Percentiles rank a stretch among this genome's conserved stretches.
phyloP scores from a whole-genome alignment of 2,888 invertebrate species.

The Tholera decimalis region DNA sequence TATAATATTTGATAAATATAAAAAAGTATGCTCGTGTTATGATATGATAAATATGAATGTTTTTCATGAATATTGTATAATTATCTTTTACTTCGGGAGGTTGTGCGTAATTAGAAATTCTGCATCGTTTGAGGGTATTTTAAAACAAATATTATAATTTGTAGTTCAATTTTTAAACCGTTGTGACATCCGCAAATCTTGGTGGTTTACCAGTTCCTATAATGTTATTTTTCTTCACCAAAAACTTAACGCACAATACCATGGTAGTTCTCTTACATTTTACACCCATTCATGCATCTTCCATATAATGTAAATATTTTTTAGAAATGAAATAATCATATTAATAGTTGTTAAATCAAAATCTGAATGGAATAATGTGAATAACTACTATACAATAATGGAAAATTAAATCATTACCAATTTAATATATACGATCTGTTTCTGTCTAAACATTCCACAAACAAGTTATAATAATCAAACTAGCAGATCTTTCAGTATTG shows the following conservation, averaged over 20 bases:
- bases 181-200: conserved; percentile 49
- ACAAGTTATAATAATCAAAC: conserved; percentile 32
- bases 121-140: conserved; percentile 53
- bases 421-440: conserved; percentile 58
- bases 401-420: conserved; percentile 53
- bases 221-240: conserved; percentile 68
- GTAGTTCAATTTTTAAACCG: conserved; percentile 45
- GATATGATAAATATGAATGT: conserved; percentile 77
- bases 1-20: conserved; percentile 72
- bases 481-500: conserved; percentile 15
- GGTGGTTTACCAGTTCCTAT: conserved; percentile 75
- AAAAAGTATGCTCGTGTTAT: conserved; percentile 72
- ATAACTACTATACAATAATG: conserved; percentile 60
- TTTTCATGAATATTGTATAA: conserved; percentile 78
- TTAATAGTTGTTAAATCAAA: conserved; percentile 68
- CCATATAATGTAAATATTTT: conserved; percentile 74
- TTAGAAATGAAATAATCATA: conserved; percentile 71
- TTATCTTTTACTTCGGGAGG: conserved; percentile 83
- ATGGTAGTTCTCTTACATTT: conserved; percentile 62
- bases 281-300: conserved; percentile 68
- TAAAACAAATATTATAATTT: conserved; percentile 42
- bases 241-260: conserved; percentile 75
- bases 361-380: conserved; percentile 64
- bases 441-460: conserved; percentile 65
- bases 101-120: conserved; percentile 81